phyloP scores from a whole-genome alignment of 2,113 vertebrate species.

The Menura novaehollandiae region DNA sequence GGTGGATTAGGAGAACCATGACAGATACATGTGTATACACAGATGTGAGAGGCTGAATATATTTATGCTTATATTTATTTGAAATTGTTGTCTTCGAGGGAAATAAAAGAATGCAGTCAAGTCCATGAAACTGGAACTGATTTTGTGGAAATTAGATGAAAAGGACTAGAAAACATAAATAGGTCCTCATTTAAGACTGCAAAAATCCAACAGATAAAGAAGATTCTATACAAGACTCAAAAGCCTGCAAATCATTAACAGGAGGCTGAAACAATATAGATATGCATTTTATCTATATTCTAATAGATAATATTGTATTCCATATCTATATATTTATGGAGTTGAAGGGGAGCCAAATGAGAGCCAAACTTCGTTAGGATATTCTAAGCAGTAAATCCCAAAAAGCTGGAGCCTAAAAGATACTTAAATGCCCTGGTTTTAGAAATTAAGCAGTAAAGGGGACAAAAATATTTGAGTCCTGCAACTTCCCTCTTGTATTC shows the following conservation, averaged over 20 bases:
- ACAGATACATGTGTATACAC: not conserved
- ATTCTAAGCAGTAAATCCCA: not conserved
- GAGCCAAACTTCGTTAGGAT: not conserved
- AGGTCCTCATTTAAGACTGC: not conserved
- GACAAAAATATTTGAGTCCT: not conserved
- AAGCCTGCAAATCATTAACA: not conserved
- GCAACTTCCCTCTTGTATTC: not conserved
- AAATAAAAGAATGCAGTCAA: conserved; percentile 6
- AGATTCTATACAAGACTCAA: not conserved
- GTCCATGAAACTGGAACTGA: conserved; percentile 1
- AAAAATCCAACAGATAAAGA: conserved; percentile 7
- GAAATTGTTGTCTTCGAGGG: not conserved
- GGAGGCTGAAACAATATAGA: not conserved
- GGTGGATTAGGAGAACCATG: not conserved
- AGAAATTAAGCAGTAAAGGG: not conserved
- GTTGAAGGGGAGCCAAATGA: not conserved
- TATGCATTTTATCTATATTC: not conserved
- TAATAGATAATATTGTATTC: not conserved
- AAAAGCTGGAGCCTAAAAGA: not conserved
- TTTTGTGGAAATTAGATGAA: conserved; percentile 46
- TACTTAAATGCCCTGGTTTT: not conserved
- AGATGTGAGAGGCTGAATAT: not conserved
- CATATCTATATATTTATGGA: not conserved
- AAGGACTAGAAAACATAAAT: not conserved
- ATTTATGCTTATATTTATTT: not conserved